Evolutionary conservation across 2,888 invertebrate species (phyloP).

Genomic region (Azorinus chamasolen): DNA sequence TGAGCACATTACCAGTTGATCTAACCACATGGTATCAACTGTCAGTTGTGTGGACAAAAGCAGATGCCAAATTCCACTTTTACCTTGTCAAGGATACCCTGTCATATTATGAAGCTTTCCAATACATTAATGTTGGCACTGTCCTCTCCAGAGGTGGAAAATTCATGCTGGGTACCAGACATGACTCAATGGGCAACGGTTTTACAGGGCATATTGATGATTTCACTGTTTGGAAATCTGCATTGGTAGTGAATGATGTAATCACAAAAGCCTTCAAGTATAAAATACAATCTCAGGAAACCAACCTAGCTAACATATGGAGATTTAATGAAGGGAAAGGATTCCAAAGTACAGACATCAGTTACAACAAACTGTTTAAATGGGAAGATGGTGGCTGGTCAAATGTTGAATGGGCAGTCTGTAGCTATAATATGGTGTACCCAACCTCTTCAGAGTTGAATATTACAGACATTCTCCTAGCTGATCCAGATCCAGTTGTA

Average conservation of each 20-base stretch:
- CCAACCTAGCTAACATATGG: slow-evolving; percentile 63
- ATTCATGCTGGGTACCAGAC: slow-evolving; percentile 71
- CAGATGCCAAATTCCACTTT: slow-evolving; percentile 42
- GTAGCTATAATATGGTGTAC: slow-evolving; percentile 55
- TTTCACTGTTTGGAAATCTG: slow-evolving; percentile 70
- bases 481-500: slow-evolving; percentile 6
- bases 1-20: slow-evolving; percentile 45
- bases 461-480: slow-evolving; percentile 16
- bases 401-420: slow-evolving; percentile 59
- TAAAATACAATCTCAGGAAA: slow-evolving; percentile 13
- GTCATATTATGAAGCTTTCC: slow-evolving; percentile 41
- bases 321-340: slow-evolving; percentile 66
- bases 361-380: slow-evolving; percentile 20
- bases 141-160: slow-evolving; percentile 67
- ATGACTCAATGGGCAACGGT: slow-evolving; percentile 44
- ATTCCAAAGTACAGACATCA: slow-evolving; percentile 35
- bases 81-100: slow-evolving; percentile 53
- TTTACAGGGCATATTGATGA: slow-evolving; percentile 70
- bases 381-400: slow-evolving; percentile 59
- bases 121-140: neutral
- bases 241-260: slow-evolving; percentile 50
- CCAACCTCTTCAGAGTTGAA: slow-evolving; percentile 15
- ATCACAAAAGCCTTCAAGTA: slow-evolving; percentile 56
- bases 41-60: slow-evolving; percentile 62
- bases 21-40: slow-evolving; percentile 72